A percentile compares a stretch with the other conserved stretches of the same genome.
These are phyloP conservation scores for Oryzias javanicus DNA, from an alignment of 2,113 vertebrate genomes.

Conservation along the genomic window DNA sequence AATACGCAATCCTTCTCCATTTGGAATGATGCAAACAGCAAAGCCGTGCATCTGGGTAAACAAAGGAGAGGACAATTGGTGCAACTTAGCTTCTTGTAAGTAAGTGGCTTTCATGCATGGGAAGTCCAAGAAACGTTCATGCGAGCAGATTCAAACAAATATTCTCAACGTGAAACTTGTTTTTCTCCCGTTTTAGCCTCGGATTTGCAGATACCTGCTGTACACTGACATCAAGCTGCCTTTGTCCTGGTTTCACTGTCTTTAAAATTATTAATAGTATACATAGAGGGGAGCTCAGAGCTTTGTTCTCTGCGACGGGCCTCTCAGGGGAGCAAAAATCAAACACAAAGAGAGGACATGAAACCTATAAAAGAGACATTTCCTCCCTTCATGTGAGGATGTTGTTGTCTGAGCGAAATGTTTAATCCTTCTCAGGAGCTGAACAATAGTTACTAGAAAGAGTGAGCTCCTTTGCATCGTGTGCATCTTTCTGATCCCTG, in stretches of 20 bases:
- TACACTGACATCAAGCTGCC: neutral
- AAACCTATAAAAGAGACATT: slow-evolving; percentile 32
- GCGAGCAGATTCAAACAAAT: neutral
- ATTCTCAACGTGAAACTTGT: neutral
- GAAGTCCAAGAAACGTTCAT: neutral
- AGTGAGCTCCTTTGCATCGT: slow-evolving; percentile 8
- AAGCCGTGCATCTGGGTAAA: neutral
- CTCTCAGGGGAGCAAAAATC: slow-evolving; percentile 38
- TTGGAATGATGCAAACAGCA: neutral
- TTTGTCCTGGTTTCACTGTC: neutral
- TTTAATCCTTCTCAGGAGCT: slow-evolving; percentile 18
- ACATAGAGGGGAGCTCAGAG: slow-evolving; percentile 13
- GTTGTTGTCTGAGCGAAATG: slow-evolving; percentile 8
- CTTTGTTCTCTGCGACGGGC: slow-evolving; percentile 34
- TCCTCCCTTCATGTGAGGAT: neutral
- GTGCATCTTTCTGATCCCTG: neutral
- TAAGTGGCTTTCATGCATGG: neutral
- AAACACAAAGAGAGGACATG: slow-evolving; percentile 37
- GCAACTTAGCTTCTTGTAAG: neutral
- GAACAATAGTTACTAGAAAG: slow-evolving; percentile 21
- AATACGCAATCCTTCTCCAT: neutral
- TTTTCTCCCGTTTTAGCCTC: neutral
- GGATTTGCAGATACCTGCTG: slow-evolving; percentile 18
- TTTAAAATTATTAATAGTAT: slow-evolving; percentile 39
- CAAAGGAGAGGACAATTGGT: neutral